A percentile compares a stretch with the other conserved stretches of the same genome.
Conservation (phyloP, 2,888 invertebrate genomes). For the Caenorhabditis sp. region DNA sequence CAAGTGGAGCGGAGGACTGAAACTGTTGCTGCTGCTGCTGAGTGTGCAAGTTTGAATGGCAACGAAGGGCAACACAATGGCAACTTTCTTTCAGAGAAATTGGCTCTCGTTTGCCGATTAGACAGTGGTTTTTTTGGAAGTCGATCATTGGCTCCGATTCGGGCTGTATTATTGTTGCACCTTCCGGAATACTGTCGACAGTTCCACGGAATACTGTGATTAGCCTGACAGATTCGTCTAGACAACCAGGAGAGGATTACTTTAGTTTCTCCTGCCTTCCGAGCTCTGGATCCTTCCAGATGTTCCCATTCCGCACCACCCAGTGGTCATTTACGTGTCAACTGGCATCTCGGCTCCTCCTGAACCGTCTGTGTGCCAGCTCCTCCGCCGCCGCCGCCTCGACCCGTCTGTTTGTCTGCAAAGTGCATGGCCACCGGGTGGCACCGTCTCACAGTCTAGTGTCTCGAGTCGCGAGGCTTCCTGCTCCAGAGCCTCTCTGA, state of each 20-base stretch:
- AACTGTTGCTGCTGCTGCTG: conserved; percentile 17
- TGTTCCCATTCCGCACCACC: neutral
- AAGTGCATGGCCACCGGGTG: conserved; percentile 64
- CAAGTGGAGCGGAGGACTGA: neutral
- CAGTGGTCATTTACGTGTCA: conserved; percentile 15
- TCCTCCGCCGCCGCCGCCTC: conserved; percentile 13
- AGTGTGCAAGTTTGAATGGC: conserved; percentile 37
- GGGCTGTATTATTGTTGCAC: no score
- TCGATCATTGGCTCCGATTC: conserved; percentile 31
- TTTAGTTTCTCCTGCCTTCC: no score
- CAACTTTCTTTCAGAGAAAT: conserved; percentile 9
- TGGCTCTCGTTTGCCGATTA: conserved; percentile 22
- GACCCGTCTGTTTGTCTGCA: conserved; percentile 53
- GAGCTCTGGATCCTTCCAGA: no score
- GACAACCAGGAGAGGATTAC: no score
- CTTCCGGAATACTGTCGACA: conserved; percentile 2
- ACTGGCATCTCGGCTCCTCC: no score
- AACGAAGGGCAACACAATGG: conserved; percentile 23
- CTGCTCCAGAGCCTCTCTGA: conserved; percentile 19
- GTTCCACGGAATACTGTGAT: neutral
- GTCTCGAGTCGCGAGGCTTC: conserved; percentile 21
- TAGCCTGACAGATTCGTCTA: no score
- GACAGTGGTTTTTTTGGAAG: conserved; percentile 4
- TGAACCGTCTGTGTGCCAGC: conserved; percentile 46
- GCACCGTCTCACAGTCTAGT: conserved; percentile 57